Conservation (phyloP, 2,797 vertebrate genomes). For the Champsocephalus gunnari region DNA sequence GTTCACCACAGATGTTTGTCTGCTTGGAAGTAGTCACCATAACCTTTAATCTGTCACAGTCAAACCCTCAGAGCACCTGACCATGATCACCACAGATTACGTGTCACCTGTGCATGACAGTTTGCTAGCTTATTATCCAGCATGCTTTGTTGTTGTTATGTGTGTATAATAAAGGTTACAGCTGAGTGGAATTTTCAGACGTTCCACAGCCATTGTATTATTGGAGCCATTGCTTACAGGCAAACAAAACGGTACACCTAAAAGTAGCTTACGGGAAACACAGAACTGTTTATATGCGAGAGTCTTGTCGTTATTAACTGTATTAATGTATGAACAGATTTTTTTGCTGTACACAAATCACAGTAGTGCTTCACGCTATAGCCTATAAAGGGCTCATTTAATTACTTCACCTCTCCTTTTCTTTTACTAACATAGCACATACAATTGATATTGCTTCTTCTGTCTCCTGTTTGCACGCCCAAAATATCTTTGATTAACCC, state of each 20-base stretch:
- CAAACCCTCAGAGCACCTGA: neutral
- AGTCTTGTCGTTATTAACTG: conserved; percentile 7
- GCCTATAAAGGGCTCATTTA: neutral
- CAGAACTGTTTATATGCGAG: conserved; percentile 16
- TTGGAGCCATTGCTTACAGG: conserved; percentile 25
- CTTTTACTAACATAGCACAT: neutral
- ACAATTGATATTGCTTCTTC: neutral
- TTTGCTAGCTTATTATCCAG: conserved; percentile 1
- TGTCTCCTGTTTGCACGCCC: neutral
- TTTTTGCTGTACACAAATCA: neutral
- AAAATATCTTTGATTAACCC: neutral
- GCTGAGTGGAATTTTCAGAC: conserved; percentile 72
- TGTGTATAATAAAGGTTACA: conserved; percentile 14
- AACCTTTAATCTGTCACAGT: neutral
- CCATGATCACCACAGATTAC: neutral
- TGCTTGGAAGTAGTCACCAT: conserved; percentile 12
- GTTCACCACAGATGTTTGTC: conserved; percentile 37
- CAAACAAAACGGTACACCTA: conserved; percentile 52
- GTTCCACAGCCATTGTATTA: conserved; percentile 37
- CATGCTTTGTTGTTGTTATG: neutral
- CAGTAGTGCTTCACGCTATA: neutral
- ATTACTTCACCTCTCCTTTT: neutral
- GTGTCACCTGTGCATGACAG: neutral
- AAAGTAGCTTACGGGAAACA: conserved; percentile 49
- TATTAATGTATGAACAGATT: neutral